These are phyloP conservation scores for Drosophila punjabiensis DNA, from an alignment of 1,140 invertebrate species.

Conservation along the genomic window DNA sequence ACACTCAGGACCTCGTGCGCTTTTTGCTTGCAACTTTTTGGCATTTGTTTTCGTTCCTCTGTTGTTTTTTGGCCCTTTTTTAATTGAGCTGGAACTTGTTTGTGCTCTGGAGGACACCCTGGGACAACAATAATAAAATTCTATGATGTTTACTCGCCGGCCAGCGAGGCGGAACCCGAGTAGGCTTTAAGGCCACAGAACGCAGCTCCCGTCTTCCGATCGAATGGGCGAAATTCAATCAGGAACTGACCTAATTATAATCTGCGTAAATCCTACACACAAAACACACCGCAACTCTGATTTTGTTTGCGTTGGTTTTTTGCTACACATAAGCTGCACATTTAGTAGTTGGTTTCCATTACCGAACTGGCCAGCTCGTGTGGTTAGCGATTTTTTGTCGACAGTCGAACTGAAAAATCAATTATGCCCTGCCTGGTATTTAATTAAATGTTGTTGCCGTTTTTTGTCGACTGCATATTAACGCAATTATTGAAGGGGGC, in stretches of 20 bases:
- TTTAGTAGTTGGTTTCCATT: conserved; percentile 62
- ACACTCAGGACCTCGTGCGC: conserved; percentile 50
- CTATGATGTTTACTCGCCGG: conserved; percentile 56
- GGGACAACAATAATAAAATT: conserved; percentile 67
- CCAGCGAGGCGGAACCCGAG: not conserved
- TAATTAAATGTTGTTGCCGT: conserved; percentile 53
- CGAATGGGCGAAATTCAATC: conserved; percentile 41
- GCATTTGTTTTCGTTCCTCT: conserved; percentile 60
- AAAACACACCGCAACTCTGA: conserved; percentile 47
- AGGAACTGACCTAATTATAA: conserved; percentile 55
- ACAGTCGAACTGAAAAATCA: conserved; percentile 38
- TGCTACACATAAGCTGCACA: conserved; percentile 13
- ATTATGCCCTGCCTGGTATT: conserved; percentile 54
- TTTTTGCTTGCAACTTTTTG: conserved; percentile 65
- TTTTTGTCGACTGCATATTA: conserved; percentile 53
- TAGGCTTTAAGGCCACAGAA: conserved; percentile 22
- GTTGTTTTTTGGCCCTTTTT: conserved; percentile 54
- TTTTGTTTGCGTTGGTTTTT: conserved; percentile 46
- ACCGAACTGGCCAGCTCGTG: conserved; percentile 42
- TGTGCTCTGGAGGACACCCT: conserved; percentile 25
- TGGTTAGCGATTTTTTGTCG: conserved; percentile 30
- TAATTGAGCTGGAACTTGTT: conserved; percentile 63
- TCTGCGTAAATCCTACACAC: conserved; percentile 37
- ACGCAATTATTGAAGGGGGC: conserved; percentile 47
- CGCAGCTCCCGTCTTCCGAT: conserved; percentile 8